These are phyloP conservation scores for Gonatopus flavifemur DNA, from an alignment of 1,140 invertebrate species.

Conservation along the genomic window DNA sequence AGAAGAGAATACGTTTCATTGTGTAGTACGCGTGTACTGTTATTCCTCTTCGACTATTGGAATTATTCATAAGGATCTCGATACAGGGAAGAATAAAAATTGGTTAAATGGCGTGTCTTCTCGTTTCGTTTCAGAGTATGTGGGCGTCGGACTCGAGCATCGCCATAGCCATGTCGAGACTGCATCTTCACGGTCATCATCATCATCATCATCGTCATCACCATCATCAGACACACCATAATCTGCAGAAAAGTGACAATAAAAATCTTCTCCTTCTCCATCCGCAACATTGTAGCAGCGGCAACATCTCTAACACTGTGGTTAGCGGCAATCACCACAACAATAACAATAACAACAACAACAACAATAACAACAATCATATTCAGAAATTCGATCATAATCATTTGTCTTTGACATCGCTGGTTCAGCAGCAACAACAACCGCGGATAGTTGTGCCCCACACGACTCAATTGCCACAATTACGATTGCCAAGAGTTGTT, in stretches of 20 bases:
- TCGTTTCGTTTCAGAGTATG: conserved; percentile 50
- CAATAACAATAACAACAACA: conserved; percentile 17
- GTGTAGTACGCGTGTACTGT: too few species aligned
- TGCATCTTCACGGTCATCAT: conserved; percentile 40
- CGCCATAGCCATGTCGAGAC: conserved; percentile 49
- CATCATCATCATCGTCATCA: conserved; percentile 21
- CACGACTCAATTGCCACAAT: conserved; percentile 30
- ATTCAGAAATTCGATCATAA: conserved; percentile 25
- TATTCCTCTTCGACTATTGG: background rate
- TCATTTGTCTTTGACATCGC: conserved; percentile 27
- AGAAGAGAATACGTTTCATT: too few species aligned
- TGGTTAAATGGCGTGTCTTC: conserved; percentile 17
- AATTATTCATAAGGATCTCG: conserved; percentile 27
- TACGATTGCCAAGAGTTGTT: conserved; percentile 12
- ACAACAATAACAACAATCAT: conserved; percentile 25
- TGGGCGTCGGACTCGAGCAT: conserved; percentile 57
- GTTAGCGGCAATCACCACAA: conserved; percentile 22
- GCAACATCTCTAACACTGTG: background rate
- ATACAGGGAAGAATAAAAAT: too few species aligned
- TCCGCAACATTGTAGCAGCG: conserved; percentile 7
- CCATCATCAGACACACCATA: conserved; percentile 33
- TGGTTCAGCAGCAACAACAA: conserved; percentile 42
- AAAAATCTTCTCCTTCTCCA: conserved; percentile 24
- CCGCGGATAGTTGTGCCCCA: conserved; percentile 35
- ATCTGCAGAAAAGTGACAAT: conserved; percentile 19